Evolutionary conservation across 2,888 invertebrate genomes (phyloP), one percentile per base, ranked within the genome.

Genomic region (Hermodice carunculata): DNA sequence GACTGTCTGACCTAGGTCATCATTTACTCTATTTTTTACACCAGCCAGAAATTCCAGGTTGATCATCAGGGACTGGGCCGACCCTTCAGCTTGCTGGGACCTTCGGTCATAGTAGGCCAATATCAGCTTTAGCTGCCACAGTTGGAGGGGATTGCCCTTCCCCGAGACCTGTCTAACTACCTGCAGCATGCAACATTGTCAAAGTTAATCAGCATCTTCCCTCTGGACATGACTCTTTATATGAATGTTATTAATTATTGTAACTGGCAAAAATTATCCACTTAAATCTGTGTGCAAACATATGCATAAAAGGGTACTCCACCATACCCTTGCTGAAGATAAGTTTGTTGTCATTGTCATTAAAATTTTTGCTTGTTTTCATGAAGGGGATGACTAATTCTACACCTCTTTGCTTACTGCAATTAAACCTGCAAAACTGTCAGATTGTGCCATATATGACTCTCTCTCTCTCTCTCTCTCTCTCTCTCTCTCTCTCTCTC

Each of bases 101-200:
- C 43, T 28, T 28, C 66, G 48, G 53, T 64, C 52, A 42, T 67
- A 67, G 58, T 59, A 67, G 24, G 62, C 61, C n/a, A 48, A n/a
- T 58, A 68, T 61, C 29, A 53, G 42, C 28, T 61, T 60, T 43
- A 69, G 37, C 54, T 69, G 69, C 66, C 64, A 66, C 32, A 66
- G 42, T 14, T 51, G 54, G 14, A 65, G 43, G 11, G 68, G 52
- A 5, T 34, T 44, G 14, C 48, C 60, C 22, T 31, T 42, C 17
- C 28, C 43, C 6, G 32, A 34, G 26, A 53, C 42, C 19, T n/a
- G 6, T 14, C 29, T 26, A 6, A 48, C 43, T 8, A 56, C 31
- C 51, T 51, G 43, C 14, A 37, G 24, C 11, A 49, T 24, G 17
- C 5, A 19, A 22, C 48, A 28, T 29, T n/a, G 22, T 3, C 6